A percentile compares a stretch with the other conserved stretches of the same genome.
phyloP scores from a whole-genome alignment of 2,888 invertebrate genomes.

The Drosophila sordidapex region DNA sequence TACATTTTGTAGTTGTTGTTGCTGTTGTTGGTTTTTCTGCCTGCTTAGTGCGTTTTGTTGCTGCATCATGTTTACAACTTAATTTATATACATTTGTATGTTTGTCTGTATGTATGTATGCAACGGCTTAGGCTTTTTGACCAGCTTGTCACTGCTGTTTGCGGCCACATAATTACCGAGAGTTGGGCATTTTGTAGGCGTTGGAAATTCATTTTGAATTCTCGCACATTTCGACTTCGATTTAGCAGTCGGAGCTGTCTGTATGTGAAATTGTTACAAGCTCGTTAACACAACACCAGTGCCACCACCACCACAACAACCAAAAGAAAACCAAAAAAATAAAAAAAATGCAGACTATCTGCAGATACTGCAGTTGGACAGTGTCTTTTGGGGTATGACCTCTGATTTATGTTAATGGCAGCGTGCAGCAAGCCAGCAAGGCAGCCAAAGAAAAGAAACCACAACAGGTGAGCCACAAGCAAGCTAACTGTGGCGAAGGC shows the following conservation, averaged over 20 bases:
- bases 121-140: conserved; percentile 30
- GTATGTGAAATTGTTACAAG: conserved; percentile 82
- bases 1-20: conserved; percentile 19
- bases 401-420: conserved; percentile 78
- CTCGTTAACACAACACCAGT: conserved; percentile 82
- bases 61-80: conserved; percentile 84
- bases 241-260: conserved; percentile 50
- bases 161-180: conserved; percentile 64
- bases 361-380: conserved; percentile 22
- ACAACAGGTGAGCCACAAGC: conserved; percentile 75
- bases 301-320: conserved; percentile 53
- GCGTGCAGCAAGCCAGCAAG: conserved; percentile 27
- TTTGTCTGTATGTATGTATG: conserved; percentile 70
- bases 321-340: conserved; percentile 18
- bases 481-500: conserved; percentile 26
- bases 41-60: conserved; percentile 75
- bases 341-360: conserved; percentile 2
- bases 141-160: conserved; percentile 54
- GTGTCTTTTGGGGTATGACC: conserved; percentile 60
- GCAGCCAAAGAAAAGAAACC: conserved; percentile 12
- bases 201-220: conserved; percentile 83
- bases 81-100: conserved; percentile 83
- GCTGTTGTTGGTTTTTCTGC: conserved; percentile 4
- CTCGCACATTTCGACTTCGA: conserved; percentile 59
- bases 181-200: conserved; percentile 76